phyloP scores from a whole-genome alignment of 2,113 vertebrate species.

The Amblyornis subalaris region DNA sequence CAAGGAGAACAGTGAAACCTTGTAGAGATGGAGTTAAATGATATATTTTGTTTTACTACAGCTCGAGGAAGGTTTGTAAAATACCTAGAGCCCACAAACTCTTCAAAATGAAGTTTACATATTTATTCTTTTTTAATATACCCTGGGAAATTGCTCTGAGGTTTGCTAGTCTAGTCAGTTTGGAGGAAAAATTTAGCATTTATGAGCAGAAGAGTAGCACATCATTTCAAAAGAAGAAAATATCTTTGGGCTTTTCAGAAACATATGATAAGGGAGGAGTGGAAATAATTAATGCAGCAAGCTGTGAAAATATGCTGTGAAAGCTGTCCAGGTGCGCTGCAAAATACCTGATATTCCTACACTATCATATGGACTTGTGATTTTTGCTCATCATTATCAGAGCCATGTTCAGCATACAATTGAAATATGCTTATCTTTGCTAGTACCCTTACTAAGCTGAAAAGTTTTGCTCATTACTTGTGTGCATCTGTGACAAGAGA shows the following conservation, averaged over 20 bases:
- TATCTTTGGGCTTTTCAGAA: neutral
- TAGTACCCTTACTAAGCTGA: neutral
- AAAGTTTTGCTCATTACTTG: neutral
- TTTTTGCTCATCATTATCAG: neutral
- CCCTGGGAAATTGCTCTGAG: neutral
- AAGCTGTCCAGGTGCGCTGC: neutral
- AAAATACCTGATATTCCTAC: neutral
- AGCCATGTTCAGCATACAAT: neutral
- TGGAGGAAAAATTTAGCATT: neutral
- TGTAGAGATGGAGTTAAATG: neutral
- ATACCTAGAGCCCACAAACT: neutral
- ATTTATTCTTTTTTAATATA: neutral
- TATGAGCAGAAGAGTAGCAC: neutral
- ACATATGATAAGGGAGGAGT: neutral
- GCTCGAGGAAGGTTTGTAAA: neutral
- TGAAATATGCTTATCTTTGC: neutral
- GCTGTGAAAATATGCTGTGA: neutral
- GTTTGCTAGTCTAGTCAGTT: neutral
- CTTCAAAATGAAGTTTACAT: neutral
- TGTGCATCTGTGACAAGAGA: neutral
- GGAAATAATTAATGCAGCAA: neutral
- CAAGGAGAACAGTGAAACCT: neutral
- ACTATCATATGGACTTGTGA: neutral
- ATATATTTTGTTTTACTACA: neutral
- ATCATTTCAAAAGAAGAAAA: neutral